Evolutionary conservation across 1,140 invertebrate species (phyloP).

Genomic region (Archivesica marissinica): DNA sequence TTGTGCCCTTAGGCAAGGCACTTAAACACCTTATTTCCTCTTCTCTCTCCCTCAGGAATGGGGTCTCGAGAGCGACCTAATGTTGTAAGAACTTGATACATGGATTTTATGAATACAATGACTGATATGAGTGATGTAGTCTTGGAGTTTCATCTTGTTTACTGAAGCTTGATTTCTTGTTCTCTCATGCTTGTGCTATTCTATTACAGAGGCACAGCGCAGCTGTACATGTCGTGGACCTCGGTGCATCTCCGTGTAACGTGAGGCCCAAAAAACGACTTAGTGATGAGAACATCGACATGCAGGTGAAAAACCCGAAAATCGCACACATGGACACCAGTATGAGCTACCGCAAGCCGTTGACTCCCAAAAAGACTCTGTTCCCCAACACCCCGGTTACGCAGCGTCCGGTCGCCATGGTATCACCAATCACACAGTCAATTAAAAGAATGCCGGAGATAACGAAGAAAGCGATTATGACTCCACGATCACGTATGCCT

Average conservation of each 20-base stretch:
- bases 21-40: too few relatives aligned
- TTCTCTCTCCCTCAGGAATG: too few relatives aligned
- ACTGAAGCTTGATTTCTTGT: too few relatives aligned
- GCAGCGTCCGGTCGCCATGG: conserved; percentile 66
- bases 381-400: conserved; percentile 46
- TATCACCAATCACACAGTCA: conserved; percentile 67
- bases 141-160: too few relatives aligned
- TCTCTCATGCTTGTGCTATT: background rate
- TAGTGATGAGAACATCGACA: conserved; percentile 65
- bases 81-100: too few relatives aligned
- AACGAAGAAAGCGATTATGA: conserved; percentile 65
- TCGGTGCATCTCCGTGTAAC: conserved; percentile 16
- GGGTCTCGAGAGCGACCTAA: too few relatives aligned
- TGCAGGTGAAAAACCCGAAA: conserved; percentile 56
- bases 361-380: conserved; percentile 28
- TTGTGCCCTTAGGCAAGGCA: too few relatives aligned
- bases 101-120: too few relatives aligned
- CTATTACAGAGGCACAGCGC: conserved; percentile 67
- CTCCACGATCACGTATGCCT: conserved; percentile 64
- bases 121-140: too few relatives aligned
- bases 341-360: conserved; percentile 47
- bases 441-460: conserved; percentile 45
- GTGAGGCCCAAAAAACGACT: conserved; percentile 61
- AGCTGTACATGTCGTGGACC: conserved; percentile 63
- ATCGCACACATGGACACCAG: conserved; percentile 59